Percentiles rank a stretch among this genome's conserved stretches.
These are phyloP conservation scores for Ditylenchus dipsaci DNA, from an alignment of 1,140 invertebrate species.

Conservation along the genomic window DNA sequence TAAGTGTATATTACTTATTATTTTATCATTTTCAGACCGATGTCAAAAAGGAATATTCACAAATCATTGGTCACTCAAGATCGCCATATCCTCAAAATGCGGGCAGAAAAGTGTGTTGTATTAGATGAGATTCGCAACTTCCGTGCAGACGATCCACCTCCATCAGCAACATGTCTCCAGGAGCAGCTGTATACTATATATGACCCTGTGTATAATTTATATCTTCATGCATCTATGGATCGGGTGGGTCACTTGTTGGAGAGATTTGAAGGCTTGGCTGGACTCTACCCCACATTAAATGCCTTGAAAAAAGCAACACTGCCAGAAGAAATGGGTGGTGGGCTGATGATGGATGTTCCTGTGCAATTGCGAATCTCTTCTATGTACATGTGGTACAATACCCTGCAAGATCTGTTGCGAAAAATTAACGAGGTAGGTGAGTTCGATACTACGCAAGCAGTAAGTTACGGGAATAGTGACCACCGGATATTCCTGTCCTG, in stretches of 20 bases:
- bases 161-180: neutral
- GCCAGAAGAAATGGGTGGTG: neutral
- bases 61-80: constrained; percentile 16
- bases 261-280: constrained; percentile 14
- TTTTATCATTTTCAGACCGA: constrained; percentile 19
- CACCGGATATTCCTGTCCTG: no score
- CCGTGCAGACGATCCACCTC: neutral
- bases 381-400: constrained; percentile 33
- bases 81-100: constrained; percentile 9
- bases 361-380: constrained; percentile 6
- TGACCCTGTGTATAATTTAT: neutral
- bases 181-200: constrained; percentile 12
- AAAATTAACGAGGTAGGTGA: constrained; percentile 18
- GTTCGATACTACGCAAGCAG: neutral
- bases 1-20: no score
- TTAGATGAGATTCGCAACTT: constrained; percentile 29
- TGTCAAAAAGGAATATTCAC: constrained; percentile 11
- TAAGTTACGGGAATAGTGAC: neutral
- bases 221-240: neutral
- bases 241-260: constrained; percentile 15
- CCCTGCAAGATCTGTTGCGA: constrained; percentile 15
- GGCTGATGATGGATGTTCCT: neutral
- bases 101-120: constrained; percentile 19
- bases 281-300: constrained; percentile 13
- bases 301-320: constrained; percentile 15